Evolutionary conservation across 2,888 invertebrate genomes (phyloP).

Genomic region (Heliconius ethilla): DNA sequence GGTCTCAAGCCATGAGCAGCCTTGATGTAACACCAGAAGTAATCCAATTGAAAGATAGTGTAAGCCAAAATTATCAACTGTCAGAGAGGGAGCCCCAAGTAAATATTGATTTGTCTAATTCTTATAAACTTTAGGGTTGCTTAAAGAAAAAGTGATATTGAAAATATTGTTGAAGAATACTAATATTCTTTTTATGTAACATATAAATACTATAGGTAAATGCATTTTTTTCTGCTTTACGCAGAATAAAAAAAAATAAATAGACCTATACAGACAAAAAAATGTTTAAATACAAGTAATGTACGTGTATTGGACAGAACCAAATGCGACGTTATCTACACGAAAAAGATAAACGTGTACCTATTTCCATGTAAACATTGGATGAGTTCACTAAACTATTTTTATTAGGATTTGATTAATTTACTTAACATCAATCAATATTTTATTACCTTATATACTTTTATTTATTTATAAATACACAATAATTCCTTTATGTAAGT

Average conservation of each 20-base stretch:
- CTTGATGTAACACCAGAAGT: conserved; percentile 35
- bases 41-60: conserved; percentile 39
- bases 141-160: neutral
- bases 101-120: conserved; percentile 14
- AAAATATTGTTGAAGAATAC: neutral
- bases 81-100: conserved; percentile 40
- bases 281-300: neutral
- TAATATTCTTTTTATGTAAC: neutral
- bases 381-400: conserved; percentile 3
- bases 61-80: conserved; percentile 39
- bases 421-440: neutral
- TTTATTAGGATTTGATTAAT: neutral
- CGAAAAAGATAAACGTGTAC: neutral
- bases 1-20: conserved; percentile 12
- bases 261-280: neutral
- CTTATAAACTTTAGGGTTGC: neutral
- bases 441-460: neutral
- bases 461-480: neutral
- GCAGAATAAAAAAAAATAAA: too few species aligned
- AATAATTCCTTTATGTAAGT: neutral
- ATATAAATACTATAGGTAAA: neutral
- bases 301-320: too few species aligned
- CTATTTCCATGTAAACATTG: neutral
- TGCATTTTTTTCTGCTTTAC: neutral
- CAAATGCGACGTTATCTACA: conserved; percentile 2